Percentiles rank a stretch among this genome's conserved stretches.
Evolutionary conservation across 1,140 invertebrate species (phyloP).

Genomic region (Olivierus martensii): DNA sequence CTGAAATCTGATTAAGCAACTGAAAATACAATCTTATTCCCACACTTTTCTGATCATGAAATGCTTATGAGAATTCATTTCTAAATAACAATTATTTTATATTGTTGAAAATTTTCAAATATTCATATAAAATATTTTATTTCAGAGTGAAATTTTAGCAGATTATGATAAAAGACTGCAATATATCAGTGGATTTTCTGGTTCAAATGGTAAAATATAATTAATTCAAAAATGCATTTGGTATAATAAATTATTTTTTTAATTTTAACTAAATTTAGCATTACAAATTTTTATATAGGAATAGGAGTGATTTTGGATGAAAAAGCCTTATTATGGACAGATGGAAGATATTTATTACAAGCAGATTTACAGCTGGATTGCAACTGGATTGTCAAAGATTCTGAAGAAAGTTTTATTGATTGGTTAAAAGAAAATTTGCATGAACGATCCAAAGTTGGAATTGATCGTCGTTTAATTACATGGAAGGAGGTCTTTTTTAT

Average conservation of each 20-base stretch:
- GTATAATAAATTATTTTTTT: too few relatives aligned
- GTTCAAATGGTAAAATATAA: slow-evolving; percentile 42
- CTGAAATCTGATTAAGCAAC: too few relatives aligned
- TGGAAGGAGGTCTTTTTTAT: slow-evolving; percentile 25
- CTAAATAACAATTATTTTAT: too few relatives aligned
- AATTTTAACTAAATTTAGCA: too few relatives aligned
- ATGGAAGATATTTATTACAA: slow-evolving; percentile 90
- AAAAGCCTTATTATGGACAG: slow-evolving; percentile 79
- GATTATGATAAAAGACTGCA: slow-evolving; percentile 60
- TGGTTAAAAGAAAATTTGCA: slow-evolving; percentile 56
- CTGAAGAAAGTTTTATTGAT: slow-evolving; percentile 45
- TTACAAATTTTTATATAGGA: slow-evolving; percentile 27
- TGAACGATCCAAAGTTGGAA: slow-evolving; percentile 59
- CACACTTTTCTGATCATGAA: too few relatives aligned
- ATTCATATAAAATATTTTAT: too few relatives aligned
- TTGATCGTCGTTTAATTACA: slow-evolving; percentile 63
- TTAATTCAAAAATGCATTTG: too few relatives aligned
- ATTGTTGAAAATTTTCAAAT: too few relatives aligned
- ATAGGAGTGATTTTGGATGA: slow-evolving; percentile 69
- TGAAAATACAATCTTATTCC: too few relatives aligned
- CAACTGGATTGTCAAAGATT: slow-evolving; percentile 55
- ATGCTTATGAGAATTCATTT: too few relatives aligned
- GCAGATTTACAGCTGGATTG: slow-evolving; percentile 47
- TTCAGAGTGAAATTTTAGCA: slow-evolving; percentile 59
- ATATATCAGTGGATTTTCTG: slow-evolving; percentile 77